Evolutionary conservation across 2,797 vertebrate species (phyloP), one percentile per base, ranked within the genome.

Genomic region (Sebastes matsubarae): DNA sequence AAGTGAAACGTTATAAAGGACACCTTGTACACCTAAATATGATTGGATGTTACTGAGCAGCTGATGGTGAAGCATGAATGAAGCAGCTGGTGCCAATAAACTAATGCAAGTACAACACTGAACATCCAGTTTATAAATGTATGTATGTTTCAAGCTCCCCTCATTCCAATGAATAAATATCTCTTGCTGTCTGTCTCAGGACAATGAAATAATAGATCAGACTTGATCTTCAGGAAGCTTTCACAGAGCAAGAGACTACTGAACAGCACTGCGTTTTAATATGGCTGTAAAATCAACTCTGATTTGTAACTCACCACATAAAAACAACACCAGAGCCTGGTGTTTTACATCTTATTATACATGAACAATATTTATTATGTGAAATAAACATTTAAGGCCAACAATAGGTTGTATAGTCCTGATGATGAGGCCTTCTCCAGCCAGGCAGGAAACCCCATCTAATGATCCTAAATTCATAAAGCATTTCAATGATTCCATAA

Each of bases 131-230:
- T 74, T 70, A 72, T 69, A 70, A 67, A 84, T 76, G 36, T 54
- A 68, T 70, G 72, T 24, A 36, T 71, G 59, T 58, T 24, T 63
- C 25, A 72, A 65, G 52, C 6, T 20, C 61, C 18, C 59, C 68
- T 69, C 27, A 2, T 13, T 55, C 63, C 20, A 29, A 34, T 79
- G 65, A 82, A 89, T 72, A 77, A 65, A 83, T 68, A 72, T 72
- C 10, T 32, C 50, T 72, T 4, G 4, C 16, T 34, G 7, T 76
- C 77, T 58, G 57, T 82, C 55, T 87, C 68, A 5, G 66, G 27
- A 36, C 25, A 24, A 3, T 81, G 79, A 75, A 85, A 81, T 77
- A 83, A 81, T 75, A 84, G 74, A 85, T 69, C 67, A 57, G 8
- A 60, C 72, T 82, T 83, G 67, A 86, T 83, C 76, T 61, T 32